Base-by-base conservation (phyloP, 2,888 invertebrate genomes). In the Steinernema carpocapsae region DNA sequence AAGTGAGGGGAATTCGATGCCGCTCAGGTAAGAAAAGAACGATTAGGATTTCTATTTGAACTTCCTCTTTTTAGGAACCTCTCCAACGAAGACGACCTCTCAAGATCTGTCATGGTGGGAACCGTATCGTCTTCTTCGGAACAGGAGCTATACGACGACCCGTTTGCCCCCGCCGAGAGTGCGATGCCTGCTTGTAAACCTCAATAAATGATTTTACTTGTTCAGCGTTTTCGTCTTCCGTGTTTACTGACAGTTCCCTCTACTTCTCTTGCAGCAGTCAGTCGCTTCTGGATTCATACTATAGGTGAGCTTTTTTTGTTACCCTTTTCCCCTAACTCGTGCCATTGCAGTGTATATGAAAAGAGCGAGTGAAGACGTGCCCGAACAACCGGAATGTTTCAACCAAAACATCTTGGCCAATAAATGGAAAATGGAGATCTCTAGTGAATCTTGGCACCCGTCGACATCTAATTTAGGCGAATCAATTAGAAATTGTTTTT, bases 101-200 rank as follows among this genome's bases (percentile, higher is more conserved):
- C 64, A 29, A 26, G 64, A 6, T 64, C 64, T 3, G 32, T 64
- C 37, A 64, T 64, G 29, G 37, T 64, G 29, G 64, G 64, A 22
- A 29, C 64, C n/a, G 32, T 64, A 32, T 29, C 64, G 32, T 29
- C 64, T n/a, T 64, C 64, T 17, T 64, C 64, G 29, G 64, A 64
- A 17, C 64, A 64, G 64, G 64, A 64, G 19, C 19, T 12, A 7
- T 24, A 22, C 24, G 52, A 22, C 7, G 64, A 64, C 32, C 64
- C 64, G 14, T 64, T 64, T 29, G 32, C 48, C 2, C 14, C 32
- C 29, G 7, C 64, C 2, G 29, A 29, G 32, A 29, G 64, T 64
- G 64, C 64, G 64, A 32, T 29, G 22, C 22, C 17, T 2, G 64
- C 19, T 17, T 4, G 29, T 26, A 37, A n/a, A 17, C 17, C 24